Conservation (phyloP, 1,140 invertebrate species). For the Pogonus chalceus region DNA sequence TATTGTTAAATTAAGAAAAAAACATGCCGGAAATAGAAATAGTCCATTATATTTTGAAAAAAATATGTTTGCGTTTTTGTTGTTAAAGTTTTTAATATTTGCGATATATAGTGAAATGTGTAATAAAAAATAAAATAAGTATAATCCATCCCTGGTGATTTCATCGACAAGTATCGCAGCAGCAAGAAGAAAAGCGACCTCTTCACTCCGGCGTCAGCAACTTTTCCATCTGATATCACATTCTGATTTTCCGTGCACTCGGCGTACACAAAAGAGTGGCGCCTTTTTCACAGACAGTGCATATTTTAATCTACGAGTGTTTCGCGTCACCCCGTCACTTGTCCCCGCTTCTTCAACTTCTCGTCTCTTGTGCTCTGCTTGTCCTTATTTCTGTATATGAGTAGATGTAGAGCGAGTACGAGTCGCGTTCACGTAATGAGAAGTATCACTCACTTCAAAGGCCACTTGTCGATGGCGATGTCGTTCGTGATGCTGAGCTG, state of each 20-base stretch:
- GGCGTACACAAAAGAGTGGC: background rate
- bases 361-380: background rate
- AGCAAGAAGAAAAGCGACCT: no score
- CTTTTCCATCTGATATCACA: constrained; percentile 6
- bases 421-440: background rate
- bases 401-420: background rate
- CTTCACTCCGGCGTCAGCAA: background rate
- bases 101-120: no score
- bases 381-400: background rate
- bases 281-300: constrained; percentile 2
- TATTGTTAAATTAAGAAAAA: no score
- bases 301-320: constrained; percentile 3
- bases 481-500: background rate
- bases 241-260: background rate
- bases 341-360: background rate
- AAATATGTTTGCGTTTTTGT: no score
- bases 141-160: no score
- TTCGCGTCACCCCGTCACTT: background rate
- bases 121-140: no score
- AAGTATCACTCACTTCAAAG: background rate
- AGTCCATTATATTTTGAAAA: no score
- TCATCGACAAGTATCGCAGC: no score
- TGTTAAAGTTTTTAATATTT: no score
- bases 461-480: constrained; percentile 4
- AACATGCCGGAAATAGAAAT: no score